Conservation (phyloP, 1,140 invertebrate genomes). For the Orchesella cincta region DNA sequence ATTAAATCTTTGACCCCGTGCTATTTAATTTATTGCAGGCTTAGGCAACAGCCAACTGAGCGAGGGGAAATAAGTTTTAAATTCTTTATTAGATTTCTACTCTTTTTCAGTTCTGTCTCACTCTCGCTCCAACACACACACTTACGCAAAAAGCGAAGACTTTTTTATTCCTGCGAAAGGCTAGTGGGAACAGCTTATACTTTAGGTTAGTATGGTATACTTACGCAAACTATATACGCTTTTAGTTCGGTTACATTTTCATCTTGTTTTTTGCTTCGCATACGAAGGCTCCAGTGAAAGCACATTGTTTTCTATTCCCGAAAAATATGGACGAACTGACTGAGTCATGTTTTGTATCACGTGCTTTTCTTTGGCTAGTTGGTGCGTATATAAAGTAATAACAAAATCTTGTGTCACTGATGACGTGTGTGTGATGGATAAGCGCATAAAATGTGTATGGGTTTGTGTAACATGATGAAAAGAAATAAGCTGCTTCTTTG, state of each 20-base stretch:
- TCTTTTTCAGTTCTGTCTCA: neutral
- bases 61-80: slow-evolving; percentile 15
- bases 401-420: neutral
- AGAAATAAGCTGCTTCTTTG: neutral
- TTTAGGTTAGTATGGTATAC: no score
- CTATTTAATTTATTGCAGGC: slow-evolving; percentile 26
- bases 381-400: neutral
- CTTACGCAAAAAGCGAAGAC: neutral
- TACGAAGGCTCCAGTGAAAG: no score
- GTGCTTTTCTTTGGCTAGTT: neutral
- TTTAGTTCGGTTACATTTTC: no score
- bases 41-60: neutral
- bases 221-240: no score
- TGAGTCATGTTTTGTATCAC: no score
- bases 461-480: neutral
- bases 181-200: no score
- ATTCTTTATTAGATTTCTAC: slow-evolving; percentile 22
- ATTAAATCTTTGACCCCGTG: slow-evolving; percentile 28
- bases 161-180: no score
- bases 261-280: no score
- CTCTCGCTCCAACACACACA: neutral
- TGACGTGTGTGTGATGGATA: neutral
- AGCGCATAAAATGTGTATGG: neutral
- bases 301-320: no score
- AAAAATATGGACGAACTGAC: no score